A percentile compares a stretch with the other conserved stretches of the same genome.
Conservation (phyloP, 1,140 invertebrate genomes). For the Sycophila sp. region DNA sequence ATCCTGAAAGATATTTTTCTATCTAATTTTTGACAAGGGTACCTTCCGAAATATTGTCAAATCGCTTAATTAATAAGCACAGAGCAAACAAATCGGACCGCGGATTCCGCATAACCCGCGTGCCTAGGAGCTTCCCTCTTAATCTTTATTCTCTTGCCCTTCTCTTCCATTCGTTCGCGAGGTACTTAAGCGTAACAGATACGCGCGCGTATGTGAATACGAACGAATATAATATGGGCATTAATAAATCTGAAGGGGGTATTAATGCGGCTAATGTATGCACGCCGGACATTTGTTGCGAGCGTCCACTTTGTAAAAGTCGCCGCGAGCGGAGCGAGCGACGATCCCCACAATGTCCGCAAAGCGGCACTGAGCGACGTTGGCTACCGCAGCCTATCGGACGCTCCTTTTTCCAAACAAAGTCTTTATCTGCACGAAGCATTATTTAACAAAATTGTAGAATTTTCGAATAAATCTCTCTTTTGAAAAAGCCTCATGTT, state of each 20-base stretch:
- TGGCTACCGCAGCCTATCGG: too few relatives aligned
- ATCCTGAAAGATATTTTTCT: too few relatives aligned
- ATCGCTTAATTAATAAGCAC: too few relatives aligned
- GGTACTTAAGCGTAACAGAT: background rate
- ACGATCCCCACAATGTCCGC: background rate
- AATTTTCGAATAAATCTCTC: too few relatives aligned
- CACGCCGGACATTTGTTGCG: conserved; percentile 55
- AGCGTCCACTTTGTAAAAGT: conserved; percentile 51
- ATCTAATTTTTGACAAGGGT: too few relatives aligned
- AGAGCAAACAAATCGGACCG: too few relatives aligned
- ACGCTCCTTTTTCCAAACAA: too few relatives aligned
- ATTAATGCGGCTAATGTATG: conserved; percentile 63
- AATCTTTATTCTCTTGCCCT: background rate
- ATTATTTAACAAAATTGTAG: too few relatives aligned
- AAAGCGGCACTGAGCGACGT: too few relatives aligned
- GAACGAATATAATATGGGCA: conserved; percentile 59
- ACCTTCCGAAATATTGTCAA: too few relatives aligned
- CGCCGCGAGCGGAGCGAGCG: background rate
- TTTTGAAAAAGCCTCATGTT: too few relatives aligned
- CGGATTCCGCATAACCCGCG: background rate
- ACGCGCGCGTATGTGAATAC: background rate
- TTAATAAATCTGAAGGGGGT: conserved; percentile 61
- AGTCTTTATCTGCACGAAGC: too few relatives aligned
- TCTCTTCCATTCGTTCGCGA: background rate
- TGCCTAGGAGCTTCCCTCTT: background rate